A percentile compares a stretch with the other conserved stretches of the same genome.
Conservation (phyloP, 2,797 vertebrate species). For the Ptychobarbus kaznakovi region DNA sequence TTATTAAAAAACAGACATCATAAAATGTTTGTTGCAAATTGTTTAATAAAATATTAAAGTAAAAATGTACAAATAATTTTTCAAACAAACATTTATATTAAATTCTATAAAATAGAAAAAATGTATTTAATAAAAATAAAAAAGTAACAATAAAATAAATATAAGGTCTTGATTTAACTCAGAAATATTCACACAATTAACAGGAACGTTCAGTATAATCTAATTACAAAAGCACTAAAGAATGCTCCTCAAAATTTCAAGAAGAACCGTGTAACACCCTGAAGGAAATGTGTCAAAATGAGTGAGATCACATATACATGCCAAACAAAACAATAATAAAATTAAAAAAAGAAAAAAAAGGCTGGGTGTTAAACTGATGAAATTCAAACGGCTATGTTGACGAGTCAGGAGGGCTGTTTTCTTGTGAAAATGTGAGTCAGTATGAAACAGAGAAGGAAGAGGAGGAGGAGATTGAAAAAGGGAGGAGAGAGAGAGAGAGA, state of each 20-base stretch:
- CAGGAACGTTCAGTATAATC: not conserved
- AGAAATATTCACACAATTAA: conserved; percentile 10
- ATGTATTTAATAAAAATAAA: not conserved
- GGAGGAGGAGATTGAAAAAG: conserved; percentile 25
- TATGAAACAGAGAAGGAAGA: conserved; percentile 48
- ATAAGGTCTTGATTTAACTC: not conserved
- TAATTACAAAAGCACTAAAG: not conserved
- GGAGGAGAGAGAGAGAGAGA: not conserved
- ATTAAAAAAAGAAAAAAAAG: conserved; percentile 28
- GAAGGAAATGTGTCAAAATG: conserved; percentile 40
- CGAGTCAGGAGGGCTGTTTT: conserved; percentile 51
- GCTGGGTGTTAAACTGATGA: conserved; percentile 47
- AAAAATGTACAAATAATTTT: not conserved
- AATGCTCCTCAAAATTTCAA: conserved; percentile 6
- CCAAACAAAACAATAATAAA: conserved; percentile 38
- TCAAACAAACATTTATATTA: not conserved
- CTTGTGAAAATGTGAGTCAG: conserved; percentile 51
- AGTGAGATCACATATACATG: conserved; percentile 38
- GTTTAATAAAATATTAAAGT: not conserved
- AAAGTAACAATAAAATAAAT: not conserved
- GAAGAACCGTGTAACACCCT: conserved; percentile 6
- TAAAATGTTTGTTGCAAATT: not conserved
- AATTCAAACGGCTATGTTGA: conserved; percentile 52
- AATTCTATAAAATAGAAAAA: not conserved
- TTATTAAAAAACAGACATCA: not conserved